phyloP scores from a whole-genome alignment of 1,140 invertebrate species.

The Drosophila ercepeae region DNA sequence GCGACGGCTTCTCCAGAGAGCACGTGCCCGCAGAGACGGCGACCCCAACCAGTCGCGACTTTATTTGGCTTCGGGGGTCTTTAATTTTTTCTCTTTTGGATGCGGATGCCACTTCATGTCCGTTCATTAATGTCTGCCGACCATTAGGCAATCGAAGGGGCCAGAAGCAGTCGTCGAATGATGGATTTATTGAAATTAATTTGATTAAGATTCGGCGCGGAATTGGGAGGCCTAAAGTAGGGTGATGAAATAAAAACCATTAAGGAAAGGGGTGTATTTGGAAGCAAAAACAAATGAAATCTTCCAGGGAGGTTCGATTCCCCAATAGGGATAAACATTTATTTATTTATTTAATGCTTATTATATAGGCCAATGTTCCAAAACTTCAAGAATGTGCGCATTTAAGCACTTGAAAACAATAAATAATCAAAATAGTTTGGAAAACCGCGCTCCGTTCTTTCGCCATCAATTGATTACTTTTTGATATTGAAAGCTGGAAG shows the following conservation, averaged over 20 bases:
- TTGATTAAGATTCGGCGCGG: constrained; percentile 57
- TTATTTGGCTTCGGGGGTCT: constrained; percentile 32
- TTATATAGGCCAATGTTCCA: constrained; percentile 42
- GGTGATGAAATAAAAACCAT: constrained; percentile 52
- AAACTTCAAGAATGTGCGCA: constrained; percentile 22
- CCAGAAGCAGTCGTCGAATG: constrained; percentile 40
- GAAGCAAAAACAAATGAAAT: not conserved
- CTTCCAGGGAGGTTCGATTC: not conserved
- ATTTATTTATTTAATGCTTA: constrained; percentile 18
- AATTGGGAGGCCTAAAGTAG: constrained; percentile 24
- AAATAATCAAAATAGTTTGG: constrained; percentile 34
- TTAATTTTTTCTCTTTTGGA: constrained; percentile 23
- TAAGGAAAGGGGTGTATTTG: not conserved
- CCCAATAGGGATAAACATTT: constrained; percentile 1
- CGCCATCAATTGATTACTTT: constrained; percentile 55
- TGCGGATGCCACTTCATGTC: constrained; percentile 21
- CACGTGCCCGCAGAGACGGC: constrained; percentile 27
- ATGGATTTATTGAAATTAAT: constrained; percentile 82
- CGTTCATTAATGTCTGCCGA: constrained; percentile 27
- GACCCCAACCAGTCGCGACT: constrained; percentile 19
- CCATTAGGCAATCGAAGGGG: constrained; percentile 31
- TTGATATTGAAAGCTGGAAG: constrained; percentile 44
- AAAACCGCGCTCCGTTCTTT: constrained; percentile 12
- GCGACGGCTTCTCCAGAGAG: constrained; percentile 16
- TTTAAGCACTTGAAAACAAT: not conserved